Evolutionary conservation across 2,113 vertebrate species (phyloP).

Genomic region (Empidonax traillii): DNA sequence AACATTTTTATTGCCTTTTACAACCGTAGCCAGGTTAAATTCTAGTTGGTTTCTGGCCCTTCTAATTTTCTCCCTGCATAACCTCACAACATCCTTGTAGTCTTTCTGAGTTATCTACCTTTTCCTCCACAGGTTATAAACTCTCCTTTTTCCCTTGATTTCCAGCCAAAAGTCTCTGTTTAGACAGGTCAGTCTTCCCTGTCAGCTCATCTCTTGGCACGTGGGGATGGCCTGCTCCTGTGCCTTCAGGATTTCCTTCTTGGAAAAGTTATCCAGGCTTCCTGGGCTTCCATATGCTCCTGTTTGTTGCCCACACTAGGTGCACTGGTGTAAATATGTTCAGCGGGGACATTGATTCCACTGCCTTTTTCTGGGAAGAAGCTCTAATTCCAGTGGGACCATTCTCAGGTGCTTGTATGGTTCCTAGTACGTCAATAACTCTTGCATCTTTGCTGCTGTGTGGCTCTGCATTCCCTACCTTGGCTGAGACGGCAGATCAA

Average conservation of each 20-base stretch:
- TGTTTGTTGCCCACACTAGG: rapidly evolving
- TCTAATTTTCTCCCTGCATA: background rate
- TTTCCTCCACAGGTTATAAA: background rate
- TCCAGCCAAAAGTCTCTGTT: background rate
- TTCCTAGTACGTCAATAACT: background rate
- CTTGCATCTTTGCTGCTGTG: background rate
- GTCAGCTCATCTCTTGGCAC: background rate
- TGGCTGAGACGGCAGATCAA: background rate
- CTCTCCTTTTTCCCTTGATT: background rate
- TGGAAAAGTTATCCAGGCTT: background rate
- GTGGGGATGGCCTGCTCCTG: background rate
- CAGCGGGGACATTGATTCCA: background rate
- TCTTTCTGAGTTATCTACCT: background rate
- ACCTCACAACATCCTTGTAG: background rate
- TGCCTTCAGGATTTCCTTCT: background rate
- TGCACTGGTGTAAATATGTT: background rate
- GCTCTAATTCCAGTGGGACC: background rate
- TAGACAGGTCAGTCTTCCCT: background rate
- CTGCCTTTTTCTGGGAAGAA: background rate
- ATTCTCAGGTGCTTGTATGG: background rate
- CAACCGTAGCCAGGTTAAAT: background rate
- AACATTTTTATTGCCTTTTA: background rate
- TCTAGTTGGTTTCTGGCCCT: background rate
- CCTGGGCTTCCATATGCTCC: background rate
- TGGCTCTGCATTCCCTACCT: background rate